Conservation (phyloP, 2,888 invertebrate genomes). For the Stenodera caucasica region DNA sequence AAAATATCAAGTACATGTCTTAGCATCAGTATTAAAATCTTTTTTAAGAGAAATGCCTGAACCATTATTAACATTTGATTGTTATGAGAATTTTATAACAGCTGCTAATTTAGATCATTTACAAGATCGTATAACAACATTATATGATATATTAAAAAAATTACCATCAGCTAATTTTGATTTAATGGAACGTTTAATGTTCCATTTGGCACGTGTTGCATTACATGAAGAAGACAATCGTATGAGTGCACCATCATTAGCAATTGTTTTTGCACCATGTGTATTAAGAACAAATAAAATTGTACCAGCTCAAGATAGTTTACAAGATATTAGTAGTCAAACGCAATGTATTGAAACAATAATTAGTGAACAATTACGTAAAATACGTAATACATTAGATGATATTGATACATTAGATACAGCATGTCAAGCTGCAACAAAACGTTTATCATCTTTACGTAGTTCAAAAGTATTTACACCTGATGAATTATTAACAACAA, state of each 20-base stretch:
- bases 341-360: conserved; percentile 90
- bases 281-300: conserved; percentile 84
- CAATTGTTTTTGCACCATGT: conserved; percentile 95
- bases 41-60: conserved; percentile 93
- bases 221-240: conserved; percentile 83
- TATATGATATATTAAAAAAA: conserved; percentile 85
- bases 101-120: conserved; percentile 83
- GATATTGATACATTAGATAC: conserved; percentile 90
- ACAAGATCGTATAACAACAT: conserved; percentile 78
- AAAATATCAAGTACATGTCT: conserved; percentile 83
- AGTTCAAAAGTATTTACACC: conserved; percentile 71
- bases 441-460: conserved; percentile 75
- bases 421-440: conserved; percentile 82
- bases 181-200: conserved; percentile 88
- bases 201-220: conserved; percentile 88
- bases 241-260: conserved; percentile 89
- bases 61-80: conserved; percentile 88
- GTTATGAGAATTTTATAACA: conserved; percentile 91
- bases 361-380: conserved; percentile 80
- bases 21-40: conserved; percentile 84
- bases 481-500: conserved; percentile 57
- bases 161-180: conserved; percentile 87
- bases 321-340: conserved; percentile 87
- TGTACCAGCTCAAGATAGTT: conserved; percentile 88
- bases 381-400: conserved; percentile 81